phyloP scores from a whole-genome alignment of 2,113 vertebrate genomes.

The Oceanites oceanicus region DNA sequence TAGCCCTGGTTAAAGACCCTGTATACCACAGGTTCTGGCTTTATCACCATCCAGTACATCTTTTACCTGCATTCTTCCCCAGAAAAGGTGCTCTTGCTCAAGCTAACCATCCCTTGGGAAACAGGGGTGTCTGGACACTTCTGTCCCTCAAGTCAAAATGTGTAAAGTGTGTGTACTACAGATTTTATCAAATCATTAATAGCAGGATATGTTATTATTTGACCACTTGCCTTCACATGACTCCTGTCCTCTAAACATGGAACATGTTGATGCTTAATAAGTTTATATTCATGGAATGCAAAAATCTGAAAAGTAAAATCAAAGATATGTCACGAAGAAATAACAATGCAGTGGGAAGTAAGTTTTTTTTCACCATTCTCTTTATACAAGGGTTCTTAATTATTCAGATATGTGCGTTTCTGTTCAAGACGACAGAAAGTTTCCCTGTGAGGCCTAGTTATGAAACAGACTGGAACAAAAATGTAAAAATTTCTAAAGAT shows the following conservation, averaged over 20 bases:
- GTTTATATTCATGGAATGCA: background rate
- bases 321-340: background rate
- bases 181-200: background rate
- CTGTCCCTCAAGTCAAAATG: background rate
- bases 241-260: background rate
- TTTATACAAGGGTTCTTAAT: background rate
- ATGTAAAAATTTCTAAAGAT: background rate
- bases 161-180: background rate
- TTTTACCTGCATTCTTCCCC: background rate
- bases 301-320: background rate
- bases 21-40: background rate
- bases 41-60: background rate
- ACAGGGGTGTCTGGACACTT: background rate
- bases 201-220: background rate
- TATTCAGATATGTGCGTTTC: background rate
- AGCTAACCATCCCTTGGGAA: background rate
- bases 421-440: background rate
- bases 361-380: background rate
- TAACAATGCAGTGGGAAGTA: background rate
- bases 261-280: background rate
- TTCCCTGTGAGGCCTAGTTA: background rate
- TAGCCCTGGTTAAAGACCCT: background rate
- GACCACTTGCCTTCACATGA: background rate
- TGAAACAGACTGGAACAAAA: background rate
- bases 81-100: background rate